These are phyloP conservation scores for Scylla paramamosain DNA, from an alignment of 1,140 invertebrate genomes.

Conservation along the genomic window DNA sequence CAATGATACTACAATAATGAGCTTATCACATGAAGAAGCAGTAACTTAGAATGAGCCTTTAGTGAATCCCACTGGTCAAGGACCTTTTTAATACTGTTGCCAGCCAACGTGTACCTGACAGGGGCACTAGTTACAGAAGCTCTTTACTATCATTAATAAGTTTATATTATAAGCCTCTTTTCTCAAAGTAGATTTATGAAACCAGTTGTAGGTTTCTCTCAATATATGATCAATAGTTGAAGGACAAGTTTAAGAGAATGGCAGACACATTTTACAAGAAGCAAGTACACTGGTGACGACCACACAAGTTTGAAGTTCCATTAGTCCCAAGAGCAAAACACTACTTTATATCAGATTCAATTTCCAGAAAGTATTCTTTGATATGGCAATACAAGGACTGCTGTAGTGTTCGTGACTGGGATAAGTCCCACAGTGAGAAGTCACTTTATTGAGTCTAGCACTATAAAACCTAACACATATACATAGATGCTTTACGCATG, in stretches of 20 bases:
- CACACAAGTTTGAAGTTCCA: slow-evolving; percentile 61
- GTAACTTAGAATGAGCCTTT: slow-evolving; percentile 50
- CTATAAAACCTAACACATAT: slow-evolving; percentile 36
- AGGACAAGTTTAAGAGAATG: slow-evolving; percentile 53
- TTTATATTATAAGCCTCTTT: slow-evolving; percentile 52
- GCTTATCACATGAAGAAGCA: slow-evolving; percentile 54
- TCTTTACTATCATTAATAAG: slow-evolving; percentile 54
- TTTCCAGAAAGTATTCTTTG: slow-evolving; percentile 56
- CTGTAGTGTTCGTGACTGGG: slow-evolving; percentile 41
- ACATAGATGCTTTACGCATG: slow-evolving; percentile 58
- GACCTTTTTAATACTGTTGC: too few species aligned
- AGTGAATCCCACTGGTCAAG: slow-evolving; percentile 37
- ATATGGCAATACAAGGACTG: slow-evolving; percentile 41
- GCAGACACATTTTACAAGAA: slow-evolving; percentile 37
- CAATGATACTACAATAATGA: slow-evolving; percentile 47
- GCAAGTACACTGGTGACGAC: slow-evolving; percentile 29
- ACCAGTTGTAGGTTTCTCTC: too few species aligned
- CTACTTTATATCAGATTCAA: slow-evolving; percentile 42
- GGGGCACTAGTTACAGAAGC: slow-evolving; percentile 30
- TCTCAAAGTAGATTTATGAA: slow-evolving; percentile 53
- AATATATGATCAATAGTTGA: slow-evolving; percentile 44
- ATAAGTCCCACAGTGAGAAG: slow-evolving; percentile 58
- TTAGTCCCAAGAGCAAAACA: slow-evolving; percentile 41
- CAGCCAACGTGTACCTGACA: slow-evolving; percentile 58
- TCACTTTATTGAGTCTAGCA: slow-evolving; percentile 19